Percentiles rank a stretch among this genome's conserved stretches.
phyloP scores from a whole-genome alignment of 2,797 vertebrate genomes.

The Babyrousa celebensis region DNA sequence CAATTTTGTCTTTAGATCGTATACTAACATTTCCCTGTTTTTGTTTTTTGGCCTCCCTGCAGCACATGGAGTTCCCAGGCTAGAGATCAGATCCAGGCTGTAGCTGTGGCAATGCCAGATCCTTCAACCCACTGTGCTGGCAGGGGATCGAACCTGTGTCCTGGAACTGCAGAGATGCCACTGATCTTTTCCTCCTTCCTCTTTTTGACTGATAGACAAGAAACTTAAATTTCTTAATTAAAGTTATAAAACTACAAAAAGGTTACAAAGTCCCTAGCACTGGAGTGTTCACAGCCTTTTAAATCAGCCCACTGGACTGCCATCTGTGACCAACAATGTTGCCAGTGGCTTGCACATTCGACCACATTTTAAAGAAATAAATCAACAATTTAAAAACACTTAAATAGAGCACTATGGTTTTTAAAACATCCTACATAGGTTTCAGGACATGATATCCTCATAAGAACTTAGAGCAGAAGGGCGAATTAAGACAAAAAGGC shows the following conservation, averaged over 20 bases:
- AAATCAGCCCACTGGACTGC: slow-evolving; percentile 10
- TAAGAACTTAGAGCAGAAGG: background rate
- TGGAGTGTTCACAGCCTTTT: background rate
- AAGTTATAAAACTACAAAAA: slow-evolving; percentile 58
- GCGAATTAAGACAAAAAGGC: slow-evolving; percentile 11
- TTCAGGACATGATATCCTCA: slow-evolving; percentile 28
- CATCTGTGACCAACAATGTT: background rate
- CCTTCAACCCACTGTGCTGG: background rate
- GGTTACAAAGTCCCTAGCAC: background rate
- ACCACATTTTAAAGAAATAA: slow-evolving; percentile 51
- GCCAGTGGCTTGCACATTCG: background rate
- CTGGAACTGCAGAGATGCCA: too few species aligned
- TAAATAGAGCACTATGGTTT: slow-evolving; percentile 13
- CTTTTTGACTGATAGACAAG: background rate
- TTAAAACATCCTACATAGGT: slow-evolving; percentile 45
- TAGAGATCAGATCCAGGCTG: background rate
- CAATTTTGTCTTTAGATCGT: slow-evolving; percentile 46
- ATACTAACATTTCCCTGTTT: background rate
- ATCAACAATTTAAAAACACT: slow-evolving; percentile 64
- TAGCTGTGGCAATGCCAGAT: too few species aligned
- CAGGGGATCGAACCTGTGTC: too few species aligned
- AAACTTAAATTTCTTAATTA: slow-evolving; percentile 62
- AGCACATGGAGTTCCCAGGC: background rate
- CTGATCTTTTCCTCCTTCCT: background rate
- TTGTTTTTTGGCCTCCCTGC: background rate